Percentiles rank a stretch among this genome's conserved stretches.
Conservation (phyloP, 2,797 vertebrate genomes). For the Cynodonichthys magdalenae region DNA sequence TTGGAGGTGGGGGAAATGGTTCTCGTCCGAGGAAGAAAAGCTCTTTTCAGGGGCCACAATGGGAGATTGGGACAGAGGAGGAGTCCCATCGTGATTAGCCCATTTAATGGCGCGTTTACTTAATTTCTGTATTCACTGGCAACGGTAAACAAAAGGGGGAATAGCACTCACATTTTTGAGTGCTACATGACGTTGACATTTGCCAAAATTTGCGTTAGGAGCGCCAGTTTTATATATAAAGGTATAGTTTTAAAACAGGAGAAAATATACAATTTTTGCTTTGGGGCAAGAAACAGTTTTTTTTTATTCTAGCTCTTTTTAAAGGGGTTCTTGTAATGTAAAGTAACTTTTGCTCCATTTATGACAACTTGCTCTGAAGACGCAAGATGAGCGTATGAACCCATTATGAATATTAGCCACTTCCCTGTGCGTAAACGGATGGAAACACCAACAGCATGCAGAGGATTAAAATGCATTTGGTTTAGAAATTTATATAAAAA, state of each 20-base stretch:
- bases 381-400: constrained; percentile 39
- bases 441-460: constrained; percentile 77
- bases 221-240: neutral
- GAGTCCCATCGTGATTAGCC: constrained; percentile 87
- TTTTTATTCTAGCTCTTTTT: neutral
- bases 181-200: constrained; percentile 73
- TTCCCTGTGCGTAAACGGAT: constrained; percentile 63
- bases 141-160: constrained; percentile 83
- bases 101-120: constrained; percentile 87
- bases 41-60: constrained; percentile 87
- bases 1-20: constrained; percentile 69
- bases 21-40: constrained; percentile 82
- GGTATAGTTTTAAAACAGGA: constrained; percentile 7
- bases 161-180: constrained; percentile 77
- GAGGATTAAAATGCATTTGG: constrained; percentile 93
- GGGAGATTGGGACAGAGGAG: constrained; percentile 85
- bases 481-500: constrained; percentile 89
- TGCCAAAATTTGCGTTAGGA: constrained; percentile 54
- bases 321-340: constrained; percentile 2
- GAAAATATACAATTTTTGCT: neutral
- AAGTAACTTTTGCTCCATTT: constrained; percentile 21
- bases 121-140: constrained; percentile 87
- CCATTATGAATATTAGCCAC: constrained; percentile 65
- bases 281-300: neutral
- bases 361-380: constrained; percentile 27